Base-by-base conservation (phyloP, 2,888 invertebrate genomes). In the Drosophila lutescens region DNA sequence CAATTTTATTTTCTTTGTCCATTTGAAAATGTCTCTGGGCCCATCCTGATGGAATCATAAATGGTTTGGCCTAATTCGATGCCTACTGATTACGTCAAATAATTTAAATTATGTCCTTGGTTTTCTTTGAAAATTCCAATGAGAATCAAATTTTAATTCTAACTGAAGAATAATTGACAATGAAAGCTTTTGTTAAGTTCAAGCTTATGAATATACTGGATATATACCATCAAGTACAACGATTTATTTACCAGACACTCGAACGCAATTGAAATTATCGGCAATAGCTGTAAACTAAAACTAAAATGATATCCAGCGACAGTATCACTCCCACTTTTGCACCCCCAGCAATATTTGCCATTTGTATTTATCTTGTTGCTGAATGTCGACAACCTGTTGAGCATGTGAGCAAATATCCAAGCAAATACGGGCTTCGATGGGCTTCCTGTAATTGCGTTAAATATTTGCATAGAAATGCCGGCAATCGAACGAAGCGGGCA, bases 401-500 rank as follows among this genome's bases (percentile, higher is more conserved):
- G 66, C 26, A 46, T 70, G 60, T 68, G 32, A 68, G 38, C 41
- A 71, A 70, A 56, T 51, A 70, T 63, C 49, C 43, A 49, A 40
- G 38, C 41, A 63, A 73, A 74, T 40, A 47, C 20, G 26, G 15
- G 47, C 47, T 36, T 36, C 30, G 46, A 49, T 53, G 46, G 36
- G 51, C 43, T 75, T 71, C 56, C 75, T 71, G 40, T 47, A 54
- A 55, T 51, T 65, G 50, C 69, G 55, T 71, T 66, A 63, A 75
- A 74, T 77, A 88, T 86, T 88, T 86, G 73, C 87, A 73, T 88
- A 66, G 17, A 71, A 56, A 17, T 50, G 50, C 38, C n/a, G 23
- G 38, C 53, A 20, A 50, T 26, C 36, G 43, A 13, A 12, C n/a
- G n/a, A n/a, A 23, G 23, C 12, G 36, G 49, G 23, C 15, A 20